Evolutionary conservation across 2,888 invertebrate genomes (phyloP).

Genomic region (Blera fallax): DNA sequence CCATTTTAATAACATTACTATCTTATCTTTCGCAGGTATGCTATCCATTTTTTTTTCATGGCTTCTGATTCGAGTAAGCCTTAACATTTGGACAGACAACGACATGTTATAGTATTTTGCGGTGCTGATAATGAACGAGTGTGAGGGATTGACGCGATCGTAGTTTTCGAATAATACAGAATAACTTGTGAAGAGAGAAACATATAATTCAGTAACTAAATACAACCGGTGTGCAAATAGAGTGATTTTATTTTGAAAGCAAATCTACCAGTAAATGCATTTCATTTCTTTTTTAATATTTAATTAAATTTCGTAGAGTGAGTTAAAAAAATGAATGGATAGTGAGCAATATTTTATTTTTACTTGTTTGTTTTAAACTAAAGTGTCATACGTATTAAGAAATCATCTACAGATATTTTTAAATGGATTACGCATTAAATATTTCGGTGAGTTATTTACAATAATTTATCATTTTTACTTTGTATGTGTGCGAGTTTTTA

Average conservation of each 20-base stretch:
- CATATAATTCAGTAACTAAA: conserved; percentile 11
- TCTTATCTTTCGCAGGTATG: conserved; percentile 44
- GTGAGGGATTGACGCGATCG: conserved; percentile 12
- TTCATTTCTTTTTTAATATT: not conserved
- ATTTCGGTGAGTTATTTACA: conserved; percentile 33
- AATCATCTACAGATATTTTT: not conserved
- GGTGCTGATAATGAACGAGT: conserved; percentile 19
- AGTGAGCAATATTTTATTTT: not conserved
- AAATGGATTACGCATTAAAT: conserved; percentile 56
- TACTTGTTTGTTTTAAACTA: not conserved
- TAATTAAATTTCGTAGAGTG: not conserved
- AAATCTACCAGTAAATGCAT: not conserved
- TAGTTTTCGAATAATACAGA: not conserved
- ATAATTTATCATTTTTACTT: not conserved
- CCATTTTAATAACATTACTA: conserved; percentile 24
- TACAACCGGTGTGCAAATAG: not conserved
- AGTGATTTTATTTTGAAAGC: not conserved
- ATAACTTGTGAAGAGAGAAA: not conserved
- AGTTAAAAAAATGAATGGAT: not conserved
- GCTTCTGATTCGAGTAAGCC: not conserved
- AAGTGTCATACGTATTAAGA: conserved; percentile 2
- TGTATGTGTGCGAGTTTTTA: not conserved
- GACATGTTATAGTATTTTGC: not conserved
- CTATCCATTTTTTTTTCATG: conserved; percentile 11
- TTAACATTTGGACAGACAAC: not conserved